phyloP scores from a whole-genome alignment of 2,888 invertebrate species.

The Meandrusa payeni region DNA sequence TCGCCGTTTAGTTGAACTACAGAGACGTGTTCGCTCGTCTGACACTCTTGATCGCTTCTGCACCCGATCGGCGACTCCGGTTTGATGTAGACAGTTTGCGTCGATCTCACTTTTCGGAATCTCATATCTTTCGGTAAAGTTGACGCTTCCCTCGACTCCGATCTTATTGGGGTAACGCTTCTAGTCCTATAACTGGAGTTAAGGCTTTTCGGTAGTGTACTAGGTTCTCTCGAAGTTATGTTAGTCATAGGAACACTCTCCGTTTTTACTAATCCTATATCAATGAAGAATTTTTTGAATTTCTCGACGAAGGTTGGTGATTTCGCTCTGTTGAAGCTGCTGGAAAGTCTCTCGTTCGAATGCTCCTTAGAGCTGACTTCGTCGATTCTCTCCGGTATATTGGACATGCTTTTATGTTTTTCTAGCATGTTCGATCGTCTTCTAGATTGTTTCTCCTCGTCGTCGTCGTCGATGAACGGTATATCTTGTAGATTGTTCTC shows the following conservation, averaged over 20 bases:
- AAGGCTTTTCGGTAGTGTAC: constrained; percentile 61
- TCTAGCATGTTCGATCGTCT: constrained; percentile 52
- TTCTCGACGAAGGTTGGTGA: constrained; percentile 73
- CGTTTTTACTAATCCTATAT: constrained; percentile 62
- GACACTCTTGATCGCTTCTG: constrained; percentile 42
- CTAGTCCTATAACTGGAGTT: constrained; percentile 59
- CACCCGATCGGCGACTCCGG: constrained; percentile 51
- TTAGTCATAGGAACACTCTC: constrained; percentile 41
- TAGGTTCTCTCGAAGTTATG: constrained; percentile 33
- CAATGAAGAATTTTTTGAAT: constrained; percentile 70
- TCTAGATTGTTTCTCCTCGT: constrained; percentile 47
- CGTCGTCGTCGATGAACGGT: constrained; percentile 73
- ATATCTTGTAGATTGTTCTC: constrained; percentile 73
- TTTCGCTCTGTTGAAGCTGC: constrained; percentile 64
- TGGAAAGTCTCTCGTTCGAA: constrained; percentile 55
- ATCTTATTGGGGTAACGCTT: constrained; percentile 51
- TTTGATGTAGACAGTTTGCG: constrained; percentile 67
- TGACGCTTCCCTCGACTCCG: constrained; percentile 55
- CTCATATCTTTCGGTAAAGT: constrained; percentile 74
- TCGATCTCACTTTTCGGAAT: constrained; percentile 64
- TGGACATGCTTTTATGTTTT: constrained; percentile 70
- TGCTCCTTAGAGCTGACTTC: constrained; percentile 56
- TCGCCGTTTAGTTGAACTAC: constrained; percentile 67
- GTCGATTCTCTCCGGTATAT: constrained; percentile 66
- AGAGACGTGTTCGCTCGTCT: constrained; percentile 61